Evolutionary conservation across 2,113 vertebrate species (phyloP).

Genomic region (Myxocyprinus asiaticus): DNA sequence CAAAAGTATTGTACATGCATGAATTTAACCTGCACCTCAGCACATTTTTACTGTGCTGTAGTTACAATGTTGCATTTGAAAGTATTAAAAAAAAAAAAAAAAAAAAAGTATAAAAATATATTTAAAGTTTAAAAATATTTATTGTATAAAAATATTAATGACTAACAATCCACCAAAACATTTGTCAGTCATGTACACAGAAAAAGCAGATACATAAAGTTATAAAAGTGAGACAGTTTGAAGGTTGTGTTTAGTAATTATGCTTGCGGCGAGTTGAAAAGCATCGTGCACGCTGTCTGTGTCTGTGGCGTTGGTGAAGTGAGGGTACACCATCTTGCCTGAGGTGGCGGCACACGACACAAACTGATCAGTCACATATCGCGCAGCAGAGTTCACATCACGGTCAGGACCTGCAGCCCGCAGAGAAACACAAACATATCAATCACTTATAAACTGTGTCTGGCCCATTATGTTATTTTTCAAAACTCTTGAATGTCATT

Average conservation of each 20-base stretch:
- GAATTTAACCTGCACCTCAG: too few relatives aligned
- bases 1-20: too few relatives aligned
- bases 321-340: slow-evolving; percentile 66
- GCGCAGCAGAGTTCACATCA: slow-evolving; percentile 71
- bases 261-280: slow-evolving; percentile 66
- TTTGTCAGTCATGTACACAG: not conserved
- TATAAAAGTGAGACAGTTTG: slow-evolving; percentile 64
- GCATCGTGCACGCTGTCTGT: slow-evolving; percentile 60
- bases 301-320: slow-evolving; percentile 75
- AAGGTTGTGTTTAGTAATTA: slow-evolving; percentile 66
- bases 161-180: not conserved
- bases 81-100: too few relatives aligned
- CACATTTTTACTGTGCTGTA: too few relatives aligned
- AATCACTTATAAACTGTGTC: not conserved
- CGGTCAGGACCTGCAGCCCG: slow-evolving; percentile 64
- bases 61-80: too few relatives aligned
- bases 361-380: slow-evolving; percentile 68
- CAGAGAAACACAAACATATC: not conserved
- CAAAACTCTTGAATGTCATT: not conserved
- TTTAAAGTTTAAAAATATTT: slow-evolving; percentile 13
- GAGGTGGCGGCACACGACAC: slow-evolving; percentile 47
- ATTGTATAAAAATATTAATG: not conserved
- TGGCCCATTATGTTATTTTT: too few relatives aligned
- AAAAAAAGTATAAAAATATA: too few relatives aligned
- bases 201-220: not conserved